Percentiles rank a stretch among this genome's conserved stretches.
Evolutionary conservation across 2,797 vertebrate genomes (phyloP).

Genomic region (Paratrypauchen microcephalus): DNA sequence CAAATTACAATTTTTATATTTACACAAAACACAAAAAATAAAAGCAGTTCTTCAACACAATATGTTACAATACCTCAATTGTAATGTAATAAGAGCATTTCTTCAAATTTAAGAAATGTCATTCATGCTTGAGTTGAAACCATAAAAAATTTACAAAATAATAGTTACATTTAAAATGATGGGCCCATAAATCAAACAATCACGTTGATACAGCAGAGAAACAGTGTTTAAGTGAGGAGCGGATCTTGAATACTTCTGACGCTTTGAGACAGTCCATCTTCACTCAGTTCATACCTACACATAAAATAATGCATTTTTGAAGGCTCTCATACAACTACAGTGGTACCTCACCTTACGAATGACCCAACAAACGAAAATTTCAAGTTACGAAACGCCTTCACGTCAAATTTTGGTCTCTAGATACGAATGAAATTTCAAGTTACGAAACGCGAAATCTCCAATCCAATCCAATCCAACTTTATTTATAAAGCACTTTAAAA

Average conservation of each 20-base stretch:
- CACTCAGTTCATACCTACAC: constrained; percentile 90
- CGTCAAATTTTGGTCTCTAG: too few species aligned
- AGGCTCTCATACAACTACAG: neutral
- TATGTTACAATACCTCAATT: constrained; percentile 30
- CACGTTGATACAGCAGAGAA: constrained; percentile 75
- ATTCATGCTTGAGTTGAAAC: constrained; percentile 54
- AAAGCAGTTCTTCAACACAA: constrained; percentile 47
- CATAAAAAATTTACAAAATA: constrained; percentile 31
- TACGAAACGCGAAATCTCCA: too few species aligned
- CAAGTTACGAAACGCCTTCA: too few species aligned
- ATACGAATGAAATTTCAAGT: too few species aligned
- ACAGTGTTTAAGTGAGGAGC: constrained; percentile 48
- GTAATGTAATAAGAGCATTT: constrained; percentile 24
- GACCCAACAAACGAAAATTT: too few species aligned
- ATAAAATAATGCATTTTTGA: constrained; percentile 17
- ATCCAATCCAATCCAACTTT: too few species aligned
- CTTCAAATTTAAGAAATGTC: constrained; percentile 40
- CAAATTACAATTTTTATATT: constrained; percentile 49
- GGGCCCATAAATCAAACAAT: constrained; percentile 69
- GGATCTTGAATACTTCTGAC: constrained; percentile 57
- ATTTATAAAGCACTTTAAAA: too few species aligned
- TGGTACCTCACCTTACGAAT: too few species aligned
- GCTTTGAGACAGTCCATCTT: constrained; percentile 81
- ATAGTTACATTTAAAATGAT: constrained; percentile 42
- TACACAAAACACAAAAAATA: constrained; percentile 56